Evolutionary conservation across 2,888 invertebrate species (phyloP), one percentile per base, ranked within the genome.

Genomic region (Criorhina ranunculi): DNA sequence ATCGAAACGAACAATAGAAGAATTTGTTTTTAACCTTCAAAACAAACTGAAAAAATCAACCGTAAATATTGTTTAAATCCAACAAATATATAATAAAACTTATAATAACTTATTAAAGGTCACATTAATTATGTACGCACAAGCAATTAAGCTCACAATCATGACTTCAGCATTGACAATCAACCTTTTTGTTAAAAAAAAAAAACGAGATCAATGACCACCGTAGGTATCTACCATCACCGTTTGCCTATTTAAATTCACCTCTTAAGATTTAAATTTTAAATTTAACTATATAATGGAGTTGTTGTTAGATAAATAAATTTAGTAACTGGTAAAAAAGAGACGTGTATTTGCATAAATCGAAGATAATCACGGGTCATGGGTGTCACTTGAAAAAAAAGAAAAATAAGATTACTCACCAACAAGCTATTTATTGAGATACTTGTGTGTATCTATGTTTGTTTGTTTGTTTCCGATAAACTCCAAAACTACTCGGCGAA

Each of bases 71-170:
- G n/a, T n/a, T 37, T 7, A 37, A 37, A 11, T n/a, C 37, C n/a
- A 37, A 37, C n/a, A 37, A 37, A n/a, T 37, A 37, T 37, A n/a
- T 37, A 37, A 11, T 40, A 12, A 40, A 40, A 7, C 40, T 1
- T 12, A 40, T 40, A n/a, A 33, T 33, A 55, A 55, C 53, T 55
- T 33, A 33, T 33, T 55, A 17, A 5, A 33, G 33, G 53, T 35
- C 33, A 33, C 53, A 33, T 9, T 35, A 31, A 33, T 12, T 33
- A 9, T 33, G 35, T 19, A 55, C 17, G 31, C n/a, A 5, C 57
- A 57, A 59, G 24, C 17, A 40, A 40, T 17, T 9, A 57, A 51
- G 51, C 11, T 35, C 9, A 9, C 44, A 9, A n/a, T 44, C 12
- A 42, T 42, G 12, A 15, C 15, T 46, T 46, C 24, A 24, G 11